Evolutionary conservation across 2,888 invertebrate genomes (phyloP), one percentile per base, ranked within the genome.

Genomic region (Chrysolina oricalcia): DNA sequence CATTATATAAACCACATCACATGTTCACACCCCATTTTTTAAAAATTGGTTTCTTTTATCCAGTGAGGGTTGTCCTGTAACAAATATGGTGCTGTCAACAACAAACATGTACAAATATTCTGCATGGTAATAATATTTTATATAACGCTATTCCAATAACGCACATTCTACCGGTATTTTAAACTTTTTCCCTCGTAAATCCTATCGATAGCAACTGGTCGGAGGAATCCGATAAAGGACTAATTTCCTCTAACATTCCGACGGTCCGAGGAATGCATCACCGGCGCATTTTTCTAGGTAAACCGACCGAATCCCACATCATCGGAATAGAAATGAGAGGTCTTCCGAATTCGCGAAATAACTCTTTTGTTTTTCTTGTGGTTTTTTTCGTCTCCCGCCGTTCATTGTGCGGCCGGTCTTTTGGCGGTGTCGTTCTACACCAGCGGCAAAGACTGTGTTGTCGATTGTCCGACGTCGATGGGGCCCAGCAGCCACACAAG

Each of bases 401-500:
- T 66, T 59, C 48, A 56, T 73, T 74, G 65, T 74, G 70, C 23
- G 59, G 56, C 23, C 27, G n/a, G 64, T 19, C 66, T 53, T 70
- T 70, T 27, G 59, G 59, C 59, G 75, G 75, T 72, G 41, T 21
- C 43, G 56, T 59, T 67, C 43, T 71, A 71, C 67, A 59, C 70
- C 43, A 73, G 66, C 73, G 66, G 73, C 72, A 40, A n/a, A n/a
- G 75, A 66, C 75, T 68, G 64, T 72, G 75, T 75, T 62, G 72
- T 75, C 72, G 75, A 73, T 68, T 76, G 75, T 76, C 70, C 70
- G 66, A 76, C 75, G 73, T 75, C 70, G 72, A 59, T 27, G 59
- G 70, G 69, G 27, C 72, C 72, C n/a, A 66, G 78, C 77, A 76
- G 69, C 81, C 81, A 81, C 81, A 81, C 81, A 81, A 77, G 80